Conservation (phyloP, 2,113 vertebrate genomes). For the Trematomus loennbergii region DNA sequence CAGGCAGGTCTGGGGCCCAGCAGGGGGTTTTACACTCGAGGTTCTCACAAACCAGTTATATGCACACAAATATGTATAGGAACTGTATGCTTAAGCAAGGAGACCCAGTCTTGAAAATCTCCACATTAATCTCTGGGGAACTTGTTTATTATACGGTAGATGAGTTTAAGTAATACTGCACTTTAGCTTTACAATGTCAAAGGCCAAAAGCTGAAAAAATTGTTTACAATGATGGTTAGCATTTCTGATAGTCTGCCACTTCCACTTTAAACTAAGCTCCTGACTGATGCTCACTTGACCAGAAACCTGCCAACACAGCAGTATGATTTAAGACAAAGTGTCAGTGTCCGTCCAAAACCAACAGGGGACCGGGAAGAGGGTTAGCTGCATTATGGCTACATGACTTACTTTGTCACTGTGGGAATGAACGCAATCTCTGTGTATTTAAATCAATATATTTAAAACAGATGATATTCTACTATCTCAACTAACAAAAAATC, state of each 20-base stretch:
- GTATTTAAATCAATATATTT: background rate
- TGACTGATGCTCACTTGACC: slow-evolving; percentile 65
- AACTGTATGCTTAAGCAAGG: background rate
- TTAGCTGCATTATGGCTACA: slow-evolving; percentile 60
- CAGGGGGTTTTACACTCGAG: slow-evolving; percentile 51
- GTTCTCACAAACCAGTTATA: slow-evolving; percentile 30
- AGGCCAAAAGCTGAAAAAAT: slow-evolving; percentile 31
- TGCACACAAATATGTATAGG: slow-evolving; percentile 20
- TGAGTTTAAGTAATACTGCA: background rate
- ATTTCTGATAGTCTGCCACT: slow-evolving; percentile 60
- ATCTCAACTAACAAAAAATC: background rate
- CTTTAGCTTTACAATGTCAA: slow-evolving; percentile 7
- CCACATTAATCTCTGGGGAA: background rate
- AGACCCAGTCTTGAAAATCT: background rate
- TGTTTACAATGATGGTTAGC: slow-evolving; percentile 50
- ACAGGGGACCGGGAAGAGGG: slow-evolving; percentile 52
- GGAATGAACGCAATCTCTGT: slow-evolving; percentile 4
- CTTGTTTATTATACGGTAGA: background rate
- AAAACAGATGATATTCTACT: background rate
- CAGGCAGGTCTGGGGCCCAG: slow-evolving; percentile 68
- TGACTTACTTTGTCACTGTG: slow-evolving; percentile 48
- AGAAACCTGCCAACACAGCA: slow-evolving; percentile 64
- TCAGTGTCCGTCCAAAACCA: slow-evolving; percentile 55
- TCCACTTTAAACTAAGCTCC: slow-evolving; percentile 49
- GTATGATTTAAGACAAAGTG: slow-evolving; percentile 66